Evolutionary conservation across 2,888 invertebrate genomes (phyloP), one percentile per base, ranked within the genome.

Genomic region (Drosophila siamana): DNA sequence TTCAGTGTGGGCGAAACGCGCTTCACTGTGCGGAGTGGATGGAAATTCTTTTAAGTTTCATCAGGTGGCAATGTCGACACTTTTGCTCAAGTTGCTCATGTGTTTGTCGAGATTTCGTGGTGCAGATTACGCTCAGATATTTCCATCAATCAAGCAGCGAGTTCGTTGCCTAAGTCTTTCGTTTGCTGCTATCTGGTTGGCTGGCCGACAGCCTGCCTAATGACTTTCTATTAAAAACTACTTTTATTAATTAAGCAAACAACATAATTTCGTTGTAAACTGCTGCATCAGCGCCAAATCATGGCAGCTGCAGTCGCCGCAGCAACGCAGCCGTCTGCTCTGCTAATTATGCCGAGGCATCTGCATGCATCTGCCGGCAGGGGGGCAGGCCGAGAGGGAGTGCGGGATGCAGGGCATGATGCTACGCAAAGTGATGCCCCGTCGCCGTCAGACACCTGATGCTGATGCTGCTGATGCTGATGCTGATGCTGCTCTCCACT

Each of bases 211-310:
- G 33, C 24, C 56, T 60, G 47, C 61, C 75, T 84, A 82, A 85
- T 85, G 69, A 62, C 68, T 69, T 74, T 80, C 82, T 85, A 87
- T 86, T 87, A 87, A 85, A 86, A 87, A 85, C 84, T 76, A 87
- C 85, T 86, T 86, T 86, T 87, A 87, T 86, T 87, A 86, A 86
- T 87, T 86, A 86, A 82, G 75, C 76, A 87, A 86, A 86, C 86
- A 87, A 83, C 88, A 87, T 87, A 87, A 86, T 87, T 87, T 76
- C 70, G 69, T 65, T 83, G 86, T 86, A 87, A 87, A 83, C 70
- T 73, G 88, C 86, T 76, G 86, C 79, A 86, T 86, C 86, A 86
- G 75, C 83, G 73, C 77, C 86, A 86, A 74, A 85, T 79, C 74
- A 81, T 81, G 83, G 73, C 86, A 86, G 88, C 88, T 86, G 86